phyloP scores from a whole-genome alignment of 1,140 invertebrate species.

The Amphibalanus amphitrite region DNA sequence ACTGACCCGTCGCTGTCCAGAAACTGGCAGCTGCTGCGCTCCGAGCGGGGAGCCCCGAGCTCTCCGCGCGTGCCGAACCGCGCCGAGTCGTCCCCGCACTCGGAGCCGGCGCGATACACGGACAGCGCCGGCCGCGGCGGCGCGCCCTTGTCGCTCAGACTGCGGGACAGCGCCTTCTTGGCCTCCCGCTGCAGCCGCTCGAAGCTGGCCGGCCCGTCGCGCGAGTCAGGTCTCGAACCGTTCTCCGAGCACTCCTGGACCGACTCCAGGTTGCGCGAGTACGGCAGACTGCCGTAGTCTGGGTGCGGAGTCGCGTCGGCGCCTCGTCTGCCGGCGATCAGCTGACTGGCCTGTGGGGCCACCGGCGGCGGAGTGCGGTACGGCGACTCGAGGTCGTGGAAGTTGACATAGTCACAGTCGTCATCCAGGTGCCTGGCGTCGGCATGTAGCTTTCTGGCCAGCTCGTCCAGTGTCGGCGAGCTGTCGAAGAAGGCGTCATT shows the following conservation, averaged over 20 bases:
- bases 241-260: too few species aligned
- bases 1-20: background rate
- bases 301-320: too few species aligned
- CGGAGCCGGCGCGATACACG: constrained; percentile 25
- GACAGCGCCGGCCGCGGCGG: constrained; percentile 40
- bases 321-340: too few species aligned
- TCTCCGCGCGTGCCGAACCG: background rate
- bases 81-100: background rate
- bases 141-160: constrained; percentile 21
- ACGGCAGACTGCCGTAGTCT: too few species aligned
- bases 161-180: constrained; percentile 5
- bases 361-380: too few species aligned
- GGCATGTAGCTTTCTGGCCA: too few species aligned
- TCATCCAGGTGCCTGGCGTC: too few species aligned
- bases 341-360: too few species aligned
- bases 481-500: constrained; percentile 10
- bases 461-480: constrained; percentile 10
- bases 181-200: constrained; percentile 2
- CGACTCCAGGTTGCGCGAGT: too few species aligned
- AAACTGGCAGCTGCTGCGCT: background rate
- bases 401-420: too few species aligned
- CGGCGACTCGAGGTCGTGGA: too few species aligned
- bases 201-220: constrained; percentile 1
- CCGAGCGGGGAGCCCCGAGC: background rate
- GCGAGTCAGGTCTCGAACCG: too few species aligned